These are phyloP conservation scores for Plemyria rubiginata DNA, from an alignment of 2,888 invertebrate genomes.

Conservation along the genomic window DNA sequence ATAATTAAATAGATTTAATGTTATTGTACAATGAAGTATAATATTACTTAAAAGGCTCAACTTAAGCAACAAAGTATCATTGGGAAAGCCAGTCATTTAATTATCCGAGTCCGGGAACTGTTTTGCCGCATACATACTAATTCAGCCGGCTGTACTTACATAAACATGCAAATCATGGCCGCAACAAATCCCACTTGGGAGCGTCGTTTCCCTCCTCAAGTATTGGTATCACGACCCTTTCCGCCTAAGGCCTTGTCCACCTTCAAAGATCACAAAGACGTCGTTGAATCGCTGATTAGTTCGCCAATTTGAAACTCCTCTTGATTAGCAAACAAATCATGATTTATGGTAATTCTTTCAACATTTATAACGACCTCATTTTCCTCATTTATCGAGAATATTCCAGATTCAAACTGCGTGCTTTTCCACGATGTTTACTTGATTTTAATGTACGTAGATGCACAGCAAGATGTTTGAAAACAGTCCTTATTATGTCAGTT, in stretches of 20 bases:
- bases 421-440: neutral
- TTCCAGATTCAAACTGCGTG: neutral
- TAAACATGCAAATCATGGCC: constrained; percentile 58
- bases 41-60: too few relatives aligned
- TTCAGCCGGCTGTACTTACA: constrained; percentile 48
- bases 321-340: constrained; percentile 38
- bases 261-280: constrained; percentile 44
- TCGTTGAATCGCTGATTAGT: constrained; percentile 38
- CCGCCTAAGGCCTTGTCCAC: constrained; percentile 51
- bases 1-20: too few relatives aligned
- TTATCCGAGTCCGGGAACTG: constrained; percentile 36
- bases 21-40: too few relatives aligned
- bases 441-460: neutral
- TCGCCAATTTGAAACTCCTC: constrained; percentile 35
- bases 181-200: constrained; percentile 55
- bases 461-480: neutral
- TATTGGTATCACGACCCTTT: constrained; percentile 55
- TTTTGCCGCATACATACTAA: constrained; percentile 48
- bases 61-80: constrained; percentile 16
- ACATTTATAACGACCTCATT: constrained; percentile 15
- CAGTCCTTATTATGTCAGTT: neutral
- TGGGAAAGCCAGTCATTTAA: constrained; percentile 33
- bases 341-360: constrained; percentile 26
- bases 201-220: constrained; percentile 51
- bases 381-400: too few relatives aligned